Base-by-base conservation (phyloP, 2,113 vertebrate species). In the Lophius piscatorius region DNA sequence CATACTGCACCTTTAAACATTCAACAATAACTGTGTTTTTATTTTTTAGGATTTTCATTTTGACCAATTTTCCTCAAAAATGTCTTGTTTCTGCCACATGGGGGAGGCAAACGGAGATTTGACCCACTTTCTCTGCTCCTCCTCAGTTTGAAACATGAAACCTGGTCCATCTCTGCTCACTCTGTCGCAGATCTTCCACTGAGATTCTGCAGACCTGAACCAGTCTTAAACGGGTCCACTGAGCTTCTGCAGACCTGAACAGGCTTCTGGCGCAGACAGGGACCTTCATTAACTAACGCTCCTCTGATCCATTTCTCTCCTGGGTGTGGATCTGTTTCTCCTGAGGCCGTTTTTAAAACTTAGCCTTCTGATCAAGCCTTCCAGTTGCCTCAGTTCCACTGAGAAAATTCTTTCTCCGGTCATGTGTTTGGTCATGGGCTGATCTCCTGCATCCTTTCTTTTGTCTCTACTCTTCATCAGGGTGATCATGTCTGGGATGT, bases 91-190 rank as follows among this genome's bases (percentile, higher is more conserved):
- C 39, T 47, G 58, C 65, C 63, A 58, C 63, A 21, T 47, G 78
- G 83, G 61, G 87, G 82, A 82, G 83, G 83, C 42, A 56, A 62
- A 45, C 39, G 57, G 49, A 62, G 68, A 71, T 29, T 49, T 82
- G 68, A 82, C 70, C 81, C 81, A 69, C 56, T 82, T 82, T 49
- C 6, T 10, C 34, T 52, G 47, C 63, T 71, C 65, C 75, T 83
- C 81, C 85, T 88, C 60, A 49, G 49, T 49, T 54, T 77, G 90
- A 89, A 91, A 92, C 80, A 62, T 87, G 91, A 92, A 73, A 91
- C 90, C 89, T 74, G 64, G 51, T 48, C 81, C 78, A 78, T 55
- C 74, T 84, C 62, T 80, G 74, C 70, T 73, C 57, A 71, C 56
- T 76, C 76, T 74, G 68, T 83, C 73, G 65, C 62, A 49, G 44